Conservation (phyloP, 2,113 vertebrate genomes). For the Macaca fascicularis region T2T-MFA8v1.1 NC_088375.1:101754501-101755000, state of each 20-base stretch:
- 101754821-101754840: not conserved
- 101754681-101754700: not conserved
- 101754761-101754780: not conserved
- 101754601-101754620: too few species aligned
- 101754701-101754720: not conserved
- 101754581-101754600: too few species aligned
- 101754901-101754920: not conserved
- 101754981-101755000: not conserved
- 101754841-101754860: not conserved
- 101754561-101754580: too few species aligned
- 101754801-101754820: not conserved
- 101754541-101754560: too few species aligned
- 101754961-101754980: not conserved
- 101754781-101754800: not conserved
- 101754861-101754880: not conserved
- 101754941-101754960: not conserved
- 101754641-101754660: too few species aligned
- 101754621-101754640: too few species aligned
- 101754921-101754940: not conserved
- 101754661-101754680: too few species aligned
- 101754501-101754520: too few species aligned
- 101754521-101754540: too few species aligned
- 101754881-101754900: not conserved
- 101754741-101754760: not conserved
- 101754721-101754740: not conserved